Evolutionary conservation across 2,888 invertebrate species (phyloP).

Genomic region (Noctua pronuba): DNA sequence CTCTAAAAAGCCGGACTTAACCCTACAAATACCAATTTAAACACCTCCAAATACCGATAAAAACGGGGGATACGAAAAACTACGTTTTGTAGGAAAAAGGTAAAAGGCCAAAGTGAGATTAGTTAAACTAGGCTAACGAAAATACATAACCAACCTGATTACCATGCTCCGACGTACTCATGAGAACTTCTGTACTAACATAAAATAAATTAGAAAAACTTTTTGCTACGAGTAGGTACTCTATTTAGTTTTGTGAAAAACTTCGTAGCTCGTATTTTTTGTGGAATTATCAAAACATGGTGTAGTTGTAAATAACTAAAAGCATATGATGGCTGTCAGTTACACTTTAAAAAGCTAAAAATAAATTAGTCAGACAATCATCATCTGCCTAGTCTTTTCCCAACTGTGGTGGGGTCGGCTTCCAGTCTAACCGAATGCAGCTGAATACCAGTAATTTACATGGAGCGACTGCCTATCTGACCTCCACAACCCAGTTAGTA

Average conservation of each 20-base stretch:
- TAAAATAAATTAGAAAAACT: constrained; percentile 59
- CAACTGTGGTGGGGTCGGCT: not conserved
- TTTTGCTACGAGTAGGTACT: constrained; percentile 28
- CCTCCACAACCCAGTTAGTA: too few species aligned
- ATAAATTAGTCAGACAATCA: too few species aligned
- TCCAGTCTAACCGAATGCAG: too few species aligned
- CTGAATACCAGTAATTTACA: too few species aligned
- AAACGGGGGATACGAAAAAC: constrained; percentile 8
- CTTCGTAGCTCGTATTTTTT: constrained; percentile 7
- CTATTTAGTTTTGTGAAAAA: constrained; percentile 29
- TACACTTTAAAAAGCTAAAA: not conserved
- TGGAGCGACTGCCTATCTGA: too few species aligned
- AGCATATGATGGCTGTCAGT: not conserved
- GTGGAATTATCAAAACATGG: not conserved
- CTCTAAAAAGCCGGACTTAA: constrained; percentile 7
- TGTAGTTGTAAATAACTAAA: not conserved
- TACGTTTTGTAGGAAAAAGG: constrained; percentile 30
- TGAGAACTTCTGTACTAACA: constrained; percentile 51
- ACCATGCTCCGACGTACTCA: constrained; percentile 52
- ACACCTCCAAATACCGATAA: constrained; percentile 21
- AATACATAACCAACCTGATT: constrained; percentile 61
- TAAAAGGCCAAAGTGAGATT: constrained; percentile 53
- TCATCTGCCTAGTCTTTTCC: not conserved
- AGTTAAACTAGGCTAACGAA: constrained; percentile 54
- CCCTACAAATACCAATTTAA: constrained; percentile 42